Percentiles rank a stretch among this genome's conserved stretches.
Conservation (phyloP, 2,888 invertebrate species). For the Liodrosophila aerea region DNA sequence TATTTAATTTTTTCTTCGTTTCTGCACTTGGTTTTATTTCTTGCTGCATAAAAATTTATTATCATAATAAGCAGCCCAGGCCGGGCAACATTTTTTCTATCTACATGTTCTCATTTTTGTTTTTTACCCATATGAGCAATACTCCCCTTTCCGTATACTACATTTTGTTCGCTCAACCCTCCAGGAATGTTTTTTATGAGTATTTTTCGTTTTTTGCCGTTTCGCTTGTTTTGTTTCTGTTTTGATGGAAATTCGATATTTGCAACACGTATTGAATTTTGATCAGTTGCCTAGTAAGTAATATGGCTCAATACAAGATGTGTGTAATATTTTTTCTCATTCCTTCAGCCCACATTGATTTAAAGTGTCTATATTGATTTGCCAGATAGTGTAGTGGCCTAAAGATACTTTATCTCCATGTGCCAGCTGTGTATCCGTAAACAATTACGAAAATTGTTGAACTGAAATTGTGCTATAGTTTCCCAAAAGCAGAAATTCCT, state of each 20-base stretch:
- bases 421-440: conserved; percentile 71
- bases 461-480: conserved; percentile 60
- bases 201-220: conserved; percentile 16
- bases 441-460: conserved; percentile 75
- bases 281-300: conserved; percentile 68
- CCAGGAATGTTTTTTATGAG: conserved; percentile 66
- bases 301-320: conserved; percentile 43
- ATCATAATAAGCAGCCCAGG: conserved; percentile 70
- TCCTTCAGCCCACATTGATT: conserved; percentile 51
- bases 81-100: conserved; percentile 24
- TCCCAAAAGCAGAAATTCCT: conserved; percentile 57
- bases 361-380: conserved; percentile 61
- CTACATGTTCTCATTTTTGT: background rate
- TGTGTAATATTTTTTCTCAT: background rate
- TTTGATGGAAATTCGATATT: conserved; percentile 78
- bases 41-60: conserved; percentile 74
- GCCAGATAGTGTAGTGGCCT: conserved; percentile 17
- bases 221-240: conserved; percentile 58
- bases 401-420: no score
- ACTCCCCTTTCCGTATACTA: conserved; percentile 4
- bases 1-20: conserved; percentile 51
- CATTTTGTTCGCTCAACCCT: conserved; percentile 50
- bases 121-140: conserved; percentile 30
- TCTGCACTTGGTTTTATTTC: conserved; percentile 65
- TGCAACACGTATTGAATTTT: conserved; percentile 76